A percentile compares a stretch with the other conserved stretches of the same genome.
These are phyloP conservation scores for Cynopterus sphinx DNA, from an alignment of 2,797 vertebrate species.

Conservation along the genomic window DNA sequence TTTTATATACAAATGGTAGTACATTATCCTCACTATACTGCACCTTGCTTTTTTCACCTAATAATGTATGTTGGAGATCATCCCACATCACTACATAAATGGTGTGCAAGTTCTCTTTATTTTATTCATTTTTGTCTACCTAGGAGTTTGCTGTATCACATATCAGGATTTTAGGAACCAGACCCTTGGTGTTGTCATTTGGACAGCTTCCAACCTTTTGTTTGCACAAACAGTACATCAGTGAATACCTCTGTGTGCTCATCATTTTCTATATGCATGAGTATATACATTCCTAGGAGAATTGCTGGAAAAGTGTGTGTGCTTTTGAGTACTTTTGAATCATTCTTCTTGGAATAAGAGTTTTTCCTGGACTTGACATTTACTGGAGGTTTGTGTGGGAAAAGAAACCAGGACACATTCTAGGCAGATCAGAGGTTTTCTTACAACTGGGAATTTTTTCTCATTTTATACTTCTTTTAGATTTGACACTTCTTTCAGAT, in stretches of 20 bases:
- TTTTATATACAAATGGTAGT: constrained; percentile 40
- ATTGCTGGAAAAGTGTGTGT: constrained; percentile 4
- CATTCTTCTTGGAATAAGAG: constrained; percentile 38
- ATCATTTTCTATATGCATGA: constrained; percentile 12
- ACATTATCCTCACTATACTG: constrained; percentile 19
- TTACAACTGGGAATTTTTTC: not conserved
- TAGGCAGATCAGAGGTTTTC: constrained; percentile 32
- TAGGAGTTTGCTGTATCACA: not conserved
- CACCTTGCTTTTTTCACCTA: constrained; percentile 39
- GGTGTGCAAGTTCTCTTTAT: constrained; percentile 28
- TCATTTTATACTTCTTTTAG: constrained; percentile 20
- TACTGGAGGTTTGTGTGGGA: not conserved
- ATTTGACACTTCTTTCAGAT: constrained; percentile 38
- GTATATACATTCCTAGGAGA: constrained; percentile 47
- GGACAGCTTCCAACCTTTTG: constrained; percentile 43
- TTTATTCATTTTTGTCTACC: constrained; percentile 28
- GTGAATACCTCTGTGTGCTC: not conserved
- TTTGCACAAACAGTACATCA: constrained; percentile 6
- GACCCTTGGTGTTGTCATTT: not conserved
- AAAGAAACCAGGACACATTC: not conserved
- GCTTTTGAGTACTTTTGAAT: constrained; percentile 49
- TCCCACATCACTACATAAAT: constrained; percentile 22
- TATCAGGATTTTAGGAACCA: not conserved
- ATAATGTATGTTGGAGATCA: constrained; percentile 22
- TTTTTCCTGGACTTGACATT: constrained; percentile 41